Percentiles rank a stretch among this genome's conserved stretches.
phyloP scores from a whole-genome alignment of 1,140 invertebrate genomes.

The Papilio helenus region DNA sequence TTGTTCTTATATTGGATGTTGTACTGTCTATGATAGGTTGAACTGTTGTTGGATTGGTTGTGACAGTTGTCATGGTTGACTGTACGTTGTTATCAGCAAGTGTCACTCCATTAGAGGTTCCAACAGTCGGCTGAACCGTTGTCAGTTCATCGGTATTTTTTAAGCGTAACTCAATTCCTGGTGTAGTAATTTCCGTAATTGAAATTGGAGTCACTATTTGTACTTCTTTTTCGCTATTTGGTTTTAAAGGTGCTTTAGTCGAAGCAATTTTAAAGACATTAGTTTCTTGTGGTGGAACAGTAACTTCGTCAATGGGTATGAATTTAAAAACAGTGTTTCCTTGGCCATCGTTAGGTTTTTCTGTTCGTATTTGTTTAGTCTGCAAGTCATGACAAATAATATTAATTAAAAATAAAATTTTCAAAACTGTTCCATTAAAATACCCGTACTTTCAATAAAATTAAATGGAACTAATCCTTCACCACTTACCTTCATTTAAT shows the following conservation, averaged over 20 bases:
- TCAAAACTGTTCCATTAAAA: neutral
- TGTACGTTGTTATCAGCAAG: slow-evolving; percentile 27
- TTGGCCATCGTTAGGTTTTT: slow-evolving; percentile 73
- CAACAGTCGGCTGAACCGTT: slow-evolving; percentile 48
- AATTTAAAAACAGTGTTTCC: slow-evolving; percentile 78
- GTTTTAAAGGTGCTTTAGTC: slow-evolving; percentile 58
- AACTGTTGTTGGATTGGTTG: slow-evolving; percentile 40
- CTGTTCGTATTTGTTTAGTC: slow-evolving; percentile 81
- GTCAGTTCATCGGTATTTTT: slow-evolving; percentile 53
- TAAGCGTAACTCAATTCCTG: slow-evolving; percentile 62
- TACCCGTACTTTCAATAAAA: neutral
- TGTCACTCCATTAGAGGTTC: slow-evolving; percentile 45
- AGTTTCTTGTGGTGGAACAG: slow-evolving; percentile 65
- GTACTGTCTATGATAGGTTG: slow-evolving; percentile 40
- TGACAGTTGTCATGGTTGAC: slow-evolving; percentile 35
- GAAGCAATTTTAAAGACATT: slow-evolving; percentile 78
- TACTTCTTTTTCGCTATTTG: slow-evolving; percentile 50
- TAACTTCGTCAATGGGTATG: slow-evolving; percentile 80
- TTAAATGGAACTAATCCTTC: slow-evolving; percentile 44
- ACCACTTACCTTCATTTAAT: slow-evolving; percentile 58
- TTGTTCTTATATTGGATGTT: slow-evolving; percentile 41
- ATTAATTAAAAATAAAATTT: slow-evolving; percentile 38
- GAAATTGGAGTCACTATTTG: slow-evolving; percentile 50
- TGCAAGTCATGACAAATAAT: slow-evolving; percentile 63
- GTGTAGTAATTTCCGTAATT: slow-evolving; percentile 55